A percentile compares a stretch with the other conserved stretches of the same genome.
Evolutionary conservation across 2,113 vertebrate species (phyloP).

Genomic region (Empidonax traillii): DNA sequence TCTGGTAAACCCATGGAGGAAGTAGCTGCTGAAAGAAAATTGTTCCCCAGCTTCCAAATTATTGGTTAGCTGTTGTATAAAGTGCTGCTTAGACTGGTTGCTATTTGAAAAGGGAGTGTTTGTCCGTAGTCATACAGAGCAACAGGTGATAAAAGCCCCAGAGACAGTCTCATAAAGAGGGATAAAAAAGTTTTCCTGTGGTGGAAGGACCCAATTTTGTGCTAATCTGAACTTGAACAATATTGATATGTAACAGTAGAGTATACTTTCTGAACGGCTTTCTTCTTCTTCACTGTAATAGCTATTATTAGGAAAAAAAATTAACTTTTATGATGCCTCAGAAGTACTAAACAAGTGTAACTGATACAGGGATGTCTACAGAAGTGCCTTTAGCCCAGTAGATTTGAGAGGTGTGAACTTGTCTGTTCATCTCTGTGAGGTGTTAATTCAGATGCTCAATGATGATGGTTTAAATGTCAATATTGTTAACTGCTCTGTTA

Average conservation of each 20-base stretch:
- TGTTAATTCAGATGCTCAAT: constrained; percentile 54
- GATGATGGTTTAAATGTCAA: constrained; percentile 61
- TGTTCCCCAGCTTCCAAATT: neutral
- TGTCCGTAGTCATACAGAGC: neutral
- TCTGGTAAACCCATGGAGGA: neutral
- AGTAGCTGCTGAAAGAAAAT: neutral
- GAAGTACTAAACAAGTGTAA: constrained; percentile 31
- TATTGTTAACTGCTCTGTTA: constrained; percentile 55
- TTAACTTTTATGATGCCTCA: constrained; percentile 9
- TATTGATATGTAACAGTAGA: neutral
- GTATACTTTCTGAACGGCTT: neutral
- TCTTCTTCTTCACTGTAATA: neutral
- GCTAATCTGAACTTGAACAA: neutral
- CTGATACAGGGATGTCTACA: neutral
- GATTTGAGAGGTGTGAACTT: constrained; percentile 46
- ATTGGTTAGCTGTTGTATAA: neutral
- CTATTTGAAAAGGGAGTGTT: neutral
- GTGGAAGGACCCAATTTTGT: neutral
- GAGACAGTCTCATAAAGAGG: neutral
- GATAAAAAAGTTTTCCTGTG: neutral
- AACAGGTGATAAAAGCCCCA: neutral
- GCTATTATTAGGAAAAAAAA: constrained; percentile 20
- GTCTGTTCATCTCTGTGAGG: constrained; percentile 6
- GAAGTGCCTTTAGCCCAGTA: constrained; percentile 13
- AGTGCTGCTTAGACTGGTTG: neutral